Conservation (phyloP, 2,113 vertebrate genomes). For the Lepisosteus osseus region DNA sequence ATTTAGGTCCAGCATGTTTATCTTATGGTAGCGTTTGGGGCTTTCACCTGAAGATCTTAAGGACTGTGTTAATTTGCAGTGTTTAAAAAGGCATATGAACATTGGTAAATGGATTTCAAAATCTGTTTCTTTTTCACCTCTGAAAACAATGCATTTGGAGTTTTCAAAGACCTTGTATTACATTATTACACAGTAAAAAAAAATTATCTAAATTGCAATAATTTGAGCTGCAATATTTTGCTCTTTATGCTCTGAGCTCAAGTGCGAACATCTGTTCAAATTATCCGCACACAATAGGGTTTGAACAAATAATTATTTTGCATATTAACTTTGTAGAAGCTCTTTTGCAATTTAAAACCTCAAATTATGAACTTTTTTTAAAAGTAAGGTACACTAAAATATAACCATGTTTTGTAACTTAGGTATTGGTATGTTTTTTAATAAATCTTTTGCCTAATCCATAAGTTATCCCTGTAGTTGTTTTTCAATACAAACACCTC, state of each 20-base stretch:
- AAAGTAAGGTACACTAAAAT: too few species aligned
- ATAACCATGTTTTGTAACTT: too few species aligned
- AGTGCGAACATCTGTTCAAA: neutral
- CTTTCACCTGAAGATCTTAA: too few species aligned
- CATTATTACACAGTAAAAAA: neutral
- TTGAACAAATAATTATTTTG: neutral
- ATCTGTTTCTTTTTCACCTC: neutral
- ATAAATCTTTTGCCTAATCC: too few species aligned
- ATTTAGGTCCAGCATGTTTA: too few species aligned
- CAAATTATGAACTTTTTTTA: too few species aligned
- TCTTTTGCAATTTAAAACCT: too few species aligned
- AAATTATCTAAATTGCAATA: neutral
- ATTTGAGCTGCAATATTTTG: neutral
- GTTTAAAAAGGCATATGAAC: neutral
- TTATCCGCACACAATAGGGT: neutral
- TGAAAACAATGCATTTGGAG: neutral
- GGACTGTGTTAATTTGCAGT: neutral
- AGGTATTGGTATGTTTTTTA: too few species aligned
- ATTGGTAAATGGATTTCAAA: neutral
- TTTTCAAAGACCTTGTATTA: conserved; percentile 5
- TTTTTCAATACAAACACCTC: too few species aligned
- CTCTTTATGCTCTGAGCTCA: neutral
- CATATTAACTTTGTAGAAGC: neutral
- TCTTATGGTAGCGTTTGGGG: too few species aligned
- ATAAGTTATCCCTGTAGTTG: too few species aligned